These are phyloP conservation scores for Cygnus buccinator DNA, from an alignment of 2,113 vertebrate genomes.

Conservation along the genomic window DNA sequence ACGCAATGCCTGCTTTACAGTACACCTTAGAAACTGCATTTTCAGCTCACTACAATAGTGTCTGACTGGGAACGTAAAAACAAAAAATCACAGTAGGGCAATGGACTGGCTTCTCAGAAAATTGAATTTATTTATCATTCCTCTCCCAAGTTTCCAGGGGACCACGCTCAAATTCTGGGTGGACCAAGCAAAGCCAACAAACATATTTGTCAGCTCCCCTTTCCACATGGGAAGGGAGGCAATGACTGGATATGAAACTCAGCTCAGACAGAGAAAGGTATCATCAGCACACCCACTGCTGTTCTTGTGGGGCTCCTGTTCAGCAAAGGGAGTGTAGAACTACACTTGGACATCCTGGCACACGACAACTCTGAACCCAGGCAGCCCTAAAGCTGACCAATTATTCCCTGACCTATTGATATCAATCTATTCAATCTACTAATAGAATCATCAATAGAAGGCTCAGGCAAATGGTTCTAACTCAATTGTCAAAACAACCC, in stretches of 20 bases:
- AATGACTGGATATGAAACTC: neutral
- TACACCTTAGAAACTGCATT: neutral
- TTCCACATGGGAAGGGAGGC: neutral
- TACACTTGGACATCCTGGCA: neutral
- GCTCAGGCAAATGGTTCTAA: neutral
- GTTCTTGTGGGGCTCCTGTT: neutral
- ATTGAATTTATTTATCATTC: neutral
- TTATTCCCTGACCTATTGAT: neutral
- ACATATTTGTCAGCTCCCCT: neutral
- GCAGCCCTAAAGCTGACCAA: neutral
- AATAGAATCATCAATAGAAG: neutral
- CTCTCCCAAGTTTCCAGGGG: neutral
- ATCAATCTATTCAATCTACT: neutral
- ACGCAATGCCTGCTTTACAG: neutral
- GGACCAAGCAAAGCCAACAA: neutral
- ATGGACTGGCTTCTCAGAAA: constrained; percentile 2
- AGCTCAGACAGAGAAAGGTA: neutral
- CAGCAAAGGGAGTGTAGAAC: neutral
- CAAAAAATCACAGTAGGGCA: neutral
- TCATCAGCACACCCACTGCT: fast-evolving
- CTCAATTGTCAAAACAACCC: neutral
- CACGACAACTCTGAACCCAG: neutral
- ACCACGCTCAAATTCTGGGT: neutral
- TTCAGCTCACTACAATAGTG: neutral
- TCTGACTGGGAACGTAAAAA: neutral